Conservation (phyloP, 2,113 vertebrate genomes). For the Esox niger region DNA sequence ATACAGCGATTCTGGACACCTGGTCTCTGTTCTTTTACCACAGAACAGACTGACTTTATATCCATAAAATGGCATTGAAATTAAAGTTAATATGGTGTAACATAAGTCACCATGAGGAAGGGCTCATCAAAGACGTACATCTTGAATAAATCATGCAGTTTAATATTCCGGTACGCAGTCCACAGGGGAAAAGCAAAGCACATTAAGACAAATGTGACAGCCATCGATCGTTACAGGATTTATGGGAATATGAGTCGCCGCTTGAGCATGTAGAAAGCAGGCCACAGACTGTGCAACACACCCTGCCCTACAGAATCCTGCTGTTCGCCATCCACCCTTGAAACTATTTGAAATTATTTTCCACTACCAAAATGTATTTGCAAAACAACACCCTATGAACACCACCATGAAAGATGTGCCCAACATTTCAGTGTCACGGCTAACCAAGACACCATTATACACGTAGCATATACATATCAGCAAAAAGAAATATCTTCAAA, state of each 20-base stretch:
- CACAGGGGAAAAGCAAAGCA: not conserved
- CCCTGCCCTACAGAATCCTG: not conserved
- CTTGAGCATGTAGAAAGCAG: not conserved
- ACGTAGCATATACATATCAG: not conserved
- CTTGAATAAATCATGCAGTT: not conserved
- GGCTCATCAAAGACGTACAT: not conserved
- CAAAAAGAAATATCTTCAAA: too few species aligned
- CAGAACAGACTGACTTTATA: not conserved
- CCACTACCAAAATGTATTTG: too few species aligned
- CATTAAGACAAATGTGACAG: slow-evolving; percentile 8
- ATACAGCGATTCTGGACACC: not conserved
- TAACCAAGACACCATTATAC: too few species aligned
- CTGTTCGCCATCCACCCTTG: too few species aligned
- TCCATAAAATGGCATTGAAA: not conserved
- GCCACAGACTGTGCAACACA: not conserved
- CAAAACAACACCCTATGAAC: not conserved
- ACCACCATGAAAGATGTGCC: not conserved
- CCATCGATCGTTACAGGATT: not conserved
- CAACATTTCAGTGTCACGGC: too few species aligned
- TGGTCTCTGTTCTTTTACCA: not conserved
- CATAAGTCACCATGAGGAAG: slow-evolving; percentile 1
- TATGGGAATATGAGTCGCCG: not conserved
- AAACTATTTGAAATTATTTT: not conserved
- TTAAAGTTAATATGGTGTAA: not conserved
- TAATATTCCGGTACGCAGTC: slow-evolving; percentile 1